Base-by-base conservation (phyloP, 2,797 vertebrate species). In the Manis crassicaudata region DNA sequence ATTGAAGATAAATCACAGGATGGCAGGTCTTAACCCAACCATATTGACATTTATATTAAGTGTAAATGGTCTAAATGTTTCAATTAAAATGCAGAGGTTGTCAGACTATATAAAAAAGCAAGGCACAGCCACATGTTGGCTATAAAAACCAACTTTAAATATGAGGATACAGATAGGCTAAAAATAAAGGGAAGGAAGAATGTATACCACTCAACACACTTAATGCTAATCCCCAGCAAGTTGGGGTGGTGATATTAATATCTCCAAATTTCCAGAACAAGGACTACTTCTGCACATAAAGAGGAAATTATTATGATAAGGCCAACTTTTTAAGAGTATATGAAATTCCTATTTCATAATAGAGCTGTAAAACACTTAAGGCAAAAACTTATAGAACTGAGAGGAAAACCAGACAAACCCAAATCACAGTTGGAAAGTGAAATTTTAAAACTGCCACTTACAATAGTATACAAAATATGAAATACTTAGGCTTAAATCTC, bases 171-270 rank as follows among this genome's bases (percentile, higher is more conserved):
- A 54, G 10, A 62, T 0, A n/a, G 1, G 7, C 18, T 60, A 29
- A 80, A 62, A 54, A 11, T 5, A 67, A 60, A 84, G 29, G 21
- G 35, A 62, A 35, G n/a, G 37, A 37, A 77, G 54, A n/a, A 60
- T 7, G 6, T 11, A n/a, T 11, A 54, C n/a, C 11, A 13, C 29
- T 18, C 14, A 6, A 43, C 40, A 54, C 0, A 6, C 7, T 68
- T 32, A 46, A 43, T 2, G n/a, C 23, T 52, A 21, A 40, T 1
- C 16, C 29, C 29, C 54, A 70, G 77, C 37, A 52, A 67, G 77
- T 63, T 32, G 3, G 32, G 2, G 6, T 27, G 29, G 11, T 18
- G 16, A 40, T 7, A 29, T 37, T 8, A 8, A 3, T 6, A 58
- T n/a, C 1, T 14, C 46, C 7, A 21, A 32, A 70, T 27, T 81